phyloP scores from a whole-genome alignment of 2,888 invertebrate genomes.

The Rutpela maculata region DNA sequence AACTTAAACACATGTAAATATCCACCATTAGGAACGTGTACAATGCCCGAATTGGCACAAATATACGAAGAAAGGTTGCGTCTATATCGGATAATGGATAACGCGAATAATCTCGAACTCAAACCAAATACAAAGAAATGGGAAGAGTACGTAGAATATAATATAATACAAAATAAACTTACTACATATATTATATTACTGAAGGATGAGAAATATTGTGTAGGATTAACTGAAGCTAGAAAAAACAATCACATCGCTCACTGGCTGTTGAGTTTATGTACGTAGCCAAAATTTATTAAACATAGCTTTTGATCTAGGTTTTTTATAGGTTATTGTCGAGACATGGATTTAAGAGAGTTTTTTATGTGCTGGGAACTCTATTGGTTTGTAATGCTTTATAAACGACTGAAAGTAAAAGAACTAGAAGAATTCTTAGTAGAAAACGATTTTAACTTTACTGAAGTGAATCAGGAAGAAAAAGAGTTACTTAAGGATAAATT shows the following conservation, averaged over 20 bases:
- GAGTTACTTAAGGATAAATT: constrained; percentile 28
- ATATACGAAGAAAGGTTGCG: constrained; percentile 26
- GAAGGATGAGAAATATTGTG: constrained; percentile 13
- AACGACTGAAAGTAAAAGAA: constrained; percentile 18
- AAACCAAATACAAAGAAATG: constrained; percentile 22
- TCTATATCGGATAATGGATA: constrained; percentile 28
- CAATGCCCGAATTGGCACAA: constrained; percentile 28
- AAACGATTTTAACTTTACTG: constrained; percentile 37
- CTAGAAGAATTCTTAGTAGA: constrained; percentile 35
- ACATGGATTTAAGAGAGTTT: constrained; percentile 27
- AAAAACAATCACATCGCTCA: constrained; percentile 45
- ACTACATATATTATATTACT: constrained; percentile 16
- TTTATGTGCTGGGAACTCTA: constrained; percentile 50
- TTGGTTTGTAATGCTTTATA: constrained; percentile 49
- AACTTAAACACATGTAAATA: constrained; percentile 21
- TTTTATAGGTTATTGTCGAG: constrained; percentile 50
- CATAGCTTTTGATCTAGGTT: neutral
- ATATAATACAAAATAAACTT: constrained; percentile 21
- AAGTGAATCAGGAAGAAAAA: constrained; percentile 34
- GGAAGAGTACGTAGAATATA: constrained; percentile 17
- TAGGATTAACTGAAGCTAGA: constrained; percentile 25
- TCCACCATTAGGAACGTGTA: constrained; percentile 19
- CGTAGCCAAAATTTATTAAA: constrained; percentile 20
- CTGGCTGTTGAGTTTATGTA: constrained; percentile 52
- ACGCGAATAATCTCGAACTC: constrained; percentile 2